phyloP scores from a whole-genome alignment of 2,888 invertebrate genomes.

The Phrixothrix hirtus region DNA sequence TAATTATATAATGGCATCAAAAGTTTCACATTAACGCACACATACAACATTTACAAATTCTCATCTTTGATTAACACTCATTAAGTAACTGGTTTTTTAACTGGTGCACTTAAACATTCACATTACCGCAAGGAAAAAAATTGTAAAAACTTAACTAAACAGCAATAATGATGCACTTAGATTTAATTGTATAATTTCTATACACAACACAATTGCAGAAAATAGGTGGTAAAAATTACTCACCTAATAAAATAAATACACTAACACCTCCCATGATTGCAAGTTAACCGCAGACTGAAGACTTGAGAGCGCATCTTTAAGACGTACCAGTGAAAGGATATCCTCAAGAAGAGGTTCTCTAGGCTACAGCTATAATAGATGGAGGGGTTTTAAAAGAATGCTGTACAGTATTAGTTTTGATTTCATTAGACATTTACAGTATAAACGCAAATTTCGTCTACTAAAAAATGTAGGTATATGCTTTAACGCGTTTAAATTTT shows the following conservation, averaged over 20 bases:
- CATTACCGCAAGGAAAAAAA: too few species aligned
- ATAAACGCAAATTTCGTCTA: not conserved
- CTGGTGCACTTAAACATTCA: too few species aligned
- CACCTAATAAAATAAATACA: slow-evolving; percentile 53
- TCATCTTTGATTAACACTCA: too few species aligned
- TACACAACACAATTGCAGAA: too few species aligned
- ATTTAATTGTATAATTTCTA: too few species aligned
- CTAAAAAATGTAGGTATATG: not conserved
- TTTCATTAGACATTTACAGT: slow-evolving; percentile 3
- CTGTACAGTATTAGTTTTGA: slow-evolving; percentile 10
- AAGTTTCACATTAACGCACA: slow-evolving; percentile 8
- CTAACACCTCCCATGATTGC: slow-evolving; percentile 53
- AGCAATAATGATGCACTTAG: too few species aligned
- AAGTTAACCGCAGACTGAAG: slow-evolving; percentile 50
- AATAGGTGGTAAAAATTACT: too few species aligned
- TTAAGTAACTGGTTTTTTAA: too few species aligned
- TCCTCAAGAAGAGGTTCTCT: slow-evolving; percentile 29
- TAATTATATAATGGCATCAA: slow-evolving; percentile 20
- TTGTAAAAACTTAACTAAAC: too few species aligned
- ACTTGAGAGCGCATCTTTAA: slow-evolving; percentile 43
- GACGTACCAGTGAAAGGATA: slow-evolving; percentile 50
- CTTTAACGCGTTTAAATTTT: too few species aligned
- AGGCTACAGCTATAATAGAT: slow-evolving; percentile 17
- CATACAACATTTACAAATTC: slow-evolving; percentile 2
- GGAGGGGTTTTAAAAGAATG: slow-evolving; percentile 21